Conservation (phyloP, 2,113 vertebrate genomes). For the Oncorhynchus keta region DNA sequence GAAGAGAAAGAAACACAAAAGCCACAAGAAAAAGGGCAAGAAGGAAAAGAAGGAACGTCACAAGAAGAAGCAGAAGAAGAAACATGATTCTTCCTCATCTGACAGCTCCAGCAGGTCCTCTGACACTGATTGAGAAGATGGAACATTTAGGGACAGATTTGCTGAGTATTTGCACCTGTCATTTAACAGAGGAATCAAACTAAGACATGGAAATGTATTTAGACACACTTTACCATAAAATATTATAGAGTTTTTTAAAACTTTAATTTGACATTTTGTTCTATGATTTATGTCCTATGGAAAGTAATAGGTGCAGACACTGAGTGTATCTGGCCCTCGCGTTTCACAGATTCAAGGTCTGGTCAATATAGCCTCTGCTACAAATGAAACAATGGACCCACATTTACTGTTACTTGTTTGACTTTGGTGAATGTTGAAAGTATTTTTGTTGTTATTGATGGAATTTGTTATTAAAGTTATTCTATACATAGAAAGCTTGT, state of each 20-base stretch:
- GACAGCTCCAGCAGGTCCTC: conserved; percentile 78
- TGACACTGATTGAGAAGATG: conserved; percentile 75
- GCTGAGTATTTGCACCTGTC: not conserved
- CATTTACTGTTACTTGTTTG: not conserved
- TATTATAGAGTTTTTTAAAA: no score
- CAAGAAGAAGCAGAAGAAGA: conserved; percentile 84
- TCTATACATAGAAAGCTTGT: no score
- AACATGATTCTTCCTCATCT: conserved; percentile 74
- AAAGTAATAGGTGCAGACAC: not conserved
- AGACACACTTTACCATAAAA: no score
- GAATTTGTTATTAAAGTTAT: not conserved
- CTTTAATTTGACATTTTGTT: no score
- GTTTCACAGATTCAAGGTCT: not conserved
- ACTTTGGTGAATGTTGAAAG: not conserved
- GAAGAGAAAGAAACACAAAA: conserved; percentile 87
- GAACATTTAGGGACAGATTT: not conserved
- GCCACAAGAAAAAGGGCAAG: conserved; percentile 89
- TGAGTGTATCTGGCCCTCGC: not conserved
- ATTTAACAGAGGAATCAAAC: not conserved
- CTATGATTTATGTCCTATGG: not conserved
- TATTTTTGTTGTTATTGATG: not conserved
- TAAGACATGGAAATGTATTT: no score
- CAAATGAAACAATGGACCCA: not conserved
- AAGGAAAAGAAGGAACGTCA: conserved; percentile 84
- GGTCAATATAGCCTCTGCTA: not conserved